Evolutionary conservation across 2,888 invertebrate species (phyloP).

Genomic region (Pinctada fucata): DNA sequence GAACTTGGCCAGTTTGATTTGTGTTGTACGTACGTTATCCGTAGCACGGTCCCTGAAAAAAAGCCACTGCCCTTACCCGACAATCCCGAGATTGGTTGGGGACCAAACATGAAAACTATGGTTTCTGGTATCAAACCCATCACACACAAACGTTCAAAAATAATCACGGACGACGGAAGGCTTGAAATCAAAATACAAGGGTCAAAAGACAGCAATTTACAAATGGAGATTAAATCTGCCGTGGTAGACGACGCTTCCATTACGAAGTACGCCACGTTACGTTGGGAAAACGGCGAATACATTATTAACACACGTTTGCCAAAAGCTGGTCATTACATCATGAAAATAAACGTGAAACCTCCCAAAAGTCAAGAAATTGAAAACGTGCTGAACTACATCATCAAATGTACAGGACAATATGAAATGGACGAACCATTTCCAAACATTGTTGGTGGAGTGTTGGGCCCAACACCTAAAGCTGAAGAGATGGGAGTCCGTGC

Average conservation of each 20-base stretch:
- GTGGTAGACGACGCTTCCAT: conserved; percentile 57
- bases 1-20: conserved; percentile 61
- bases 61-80: conserved; percentile 62
- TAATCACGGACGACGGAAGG: conserved; percentile 59
- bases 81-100: conserved; percentile 69
- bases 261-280: conserved; percentile 55
- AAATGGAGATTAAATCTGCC: conserved; percentile 59
- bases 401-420: conserved; percentile 38
- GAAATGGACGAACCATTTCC: conserved; percentile 55
- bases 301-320: conserved; percentile 62
- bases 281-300: conserved; percentile 55
- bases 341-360: conserved; percentile 63
- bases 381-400: conserved; percentile 70
- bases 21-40: conserved; percentile 66
- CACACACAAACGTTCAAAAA: conserved; percentile 58
- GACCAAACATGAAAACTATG: conserved; percentile 56
- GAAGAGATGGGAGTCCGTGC: conserved; percentile 56
- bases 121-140: conserved; percentile 57
- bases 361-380: conserved; percentile 47
- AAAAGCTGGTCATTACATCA: conserved; percentile 61
- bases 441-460: conserved; percentile 46
- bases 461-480: conserved; percentile 48
- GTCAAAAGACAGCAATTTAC: conserved; percentile 48
- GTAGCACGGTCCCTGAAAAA: conserved; percentile 51
- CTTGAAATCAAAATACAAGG: conserved; percentile 62